Percentiles rank a stretch among this genome's conserved stretches.
Conservation (phyloP, 2,888 invertebrate species). For the Auanema freiburgensis region DNA sequence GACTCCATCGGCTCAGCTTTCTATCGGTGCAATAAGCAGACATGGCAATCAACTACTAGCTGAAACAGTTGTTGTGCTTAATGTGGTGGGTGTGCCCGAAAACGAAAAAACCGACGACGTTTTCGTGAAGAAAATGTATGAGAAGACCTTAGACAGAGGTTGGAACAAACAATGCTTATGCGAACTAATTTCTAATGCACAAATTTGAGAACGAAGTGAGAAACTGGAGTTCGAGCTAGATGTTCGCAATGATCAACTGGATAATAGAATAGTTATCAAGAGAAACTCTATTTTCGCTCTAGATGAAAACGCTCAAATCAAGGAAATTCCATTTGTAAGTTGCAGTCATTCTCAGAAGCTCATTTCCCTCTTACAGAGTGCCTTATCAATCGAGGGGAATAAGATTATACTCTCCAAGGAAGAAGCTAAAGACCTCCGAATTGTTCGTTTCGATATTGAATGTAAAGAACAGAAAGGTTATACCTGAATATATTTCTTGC, state of each 20-base stretch:
- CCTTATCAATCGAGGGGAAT: constrained; percentile 10
- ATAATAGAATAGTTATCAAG: constrained; percentile 18
- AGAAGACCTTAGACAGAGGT: constrained; percentile 33
- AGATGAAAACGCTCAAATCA: constrained; percentile 30
- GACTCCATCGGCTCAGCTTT: background rate
- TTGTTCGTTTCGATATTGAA: constrained; percentile 30
- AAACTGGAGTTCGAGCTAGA: background rate
- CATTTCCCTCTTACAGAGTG: constrained; percentile 2
- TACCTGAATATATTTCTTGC: constrained; percentile 2
- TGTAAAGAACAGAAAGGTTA: constrained; percentile 20
- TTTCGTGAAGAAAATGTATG: constrained; percentile 18
- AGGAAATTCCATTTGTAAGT: constrained; percentile 7
- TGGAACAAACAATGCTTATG: no score
- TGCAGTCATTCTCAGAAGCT: background rate
- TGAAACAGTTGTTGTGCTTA: constrained; percentile 30
- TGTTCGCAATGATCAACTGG: constrained; percentile 9
- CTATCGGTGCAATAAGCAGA: constrained; percentile 48
- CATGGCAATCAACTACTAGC: constrained; percentile 43
- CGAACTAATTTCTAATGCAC: background rate
- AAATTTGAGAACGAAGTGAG: background rate
- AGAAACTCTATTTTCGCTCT: constrained; percentile 27
- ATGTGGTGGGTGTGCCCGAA: constrained; percentile 19
- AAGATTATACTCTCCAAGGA: constrained; percentile 17
- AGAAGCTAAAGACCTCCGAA: constrained; percentile 23
- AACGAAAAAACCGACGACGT: constrained; percentile 14